These are phyloP conservation scores for Scortum barcoo DNA, from an alignment of 2,113 vertebrate genomes.

Conservation along the genomic window DNA sequence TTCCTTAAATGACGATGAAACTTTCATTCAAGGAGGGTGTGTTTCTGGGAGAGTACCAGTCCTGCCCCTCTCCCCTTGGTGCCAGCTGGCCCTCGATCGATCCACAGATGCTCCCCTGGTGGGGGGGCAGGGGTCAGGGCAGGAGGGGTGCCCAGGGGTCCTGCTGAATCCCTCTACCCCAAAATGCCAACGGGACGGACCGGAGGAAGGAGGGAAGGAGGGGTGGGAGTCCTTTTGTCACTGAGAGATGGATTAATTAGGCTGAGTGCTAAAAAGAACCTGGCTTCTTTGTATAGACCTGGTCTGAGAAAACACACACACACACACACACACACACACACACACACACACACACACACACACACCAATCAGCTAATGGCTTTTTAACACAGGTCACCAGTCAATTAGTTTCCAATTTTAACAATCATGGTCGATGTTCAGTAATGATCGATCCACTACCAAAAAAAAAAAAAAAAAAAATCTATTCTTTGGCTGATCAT, in stretches of 20 bases:
- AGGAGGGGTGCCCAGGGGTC: conserved; percentile 79
- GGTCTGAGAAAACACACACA: conserved; percentile 33
- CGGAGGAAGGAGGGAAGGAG: conserved; percentile 58
- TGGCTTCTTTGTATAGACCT: conserved; percentile 59
- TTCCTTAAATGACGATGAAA: background rate
- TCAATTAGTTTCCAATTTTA: conserved; percentile 52
- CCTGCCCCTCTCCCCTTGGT: conserved; percentile 60
- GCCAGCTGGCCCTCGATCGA: conserved; percentile 85
- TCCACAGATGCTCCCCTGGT: conserved; percentile 85
- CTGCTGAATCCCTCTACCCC: conserved; percentile 76
- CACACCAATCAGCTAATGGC: conserved; percentile 62
- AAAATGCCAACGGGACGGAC: conserved; percentile 80
- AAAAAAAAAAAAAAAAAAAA: background rate
- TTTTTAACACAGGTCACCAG: conserved; percentile 63
- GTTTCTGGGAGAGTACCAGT: conserved; percentile 48
- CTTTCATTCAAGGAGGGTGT: conserved; percentile 3
- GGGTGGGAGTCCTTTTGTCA: conserved; percentile 71
- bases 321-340: conserved; percentile 37
- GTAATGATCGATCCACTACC: conserved; percentile 24
- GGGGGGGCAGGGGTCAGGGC: conserved; percentile 83
- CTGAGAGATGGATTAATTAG: conserved; percentile 81
- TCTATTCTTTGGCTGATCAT: background rate
- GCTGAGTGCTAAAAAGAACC: conserved; percentile 71
- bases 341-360: conserved; percentile 34
- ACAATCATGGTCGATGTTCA: conserved; percentile 33